phyloP scores from a whole-genome alignment of 2,113 vertebrate species.

The Zosterops pallidus region DNA sequence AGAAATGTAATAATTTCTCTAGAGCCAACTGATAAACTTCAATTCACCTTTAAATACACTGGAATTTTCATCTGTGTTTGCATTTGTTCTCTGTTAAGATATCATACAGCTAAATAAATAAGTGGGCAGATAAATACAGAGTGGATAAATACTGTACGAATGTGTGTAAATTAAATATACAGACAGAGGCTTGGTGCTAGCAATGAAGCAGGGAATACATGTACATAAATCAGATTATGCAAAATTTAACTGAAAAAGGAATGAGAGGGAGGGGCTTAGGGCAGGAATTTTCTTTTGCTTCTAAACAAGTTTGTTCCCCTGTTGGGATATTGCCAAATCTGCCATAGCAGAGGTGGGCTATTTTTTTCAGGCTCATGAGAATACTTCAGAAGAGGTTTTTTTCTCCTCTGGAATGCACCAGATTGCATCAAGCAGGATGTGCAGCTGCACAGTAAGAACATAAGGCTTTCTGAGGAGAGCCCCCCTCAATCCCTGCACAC shows the following conservation, averaged over 20 bases:
- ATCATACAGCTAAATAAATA: conserved; percentile 18
- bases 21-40: not conserved
- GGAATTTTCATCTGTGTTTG: conserved; percentile 13
- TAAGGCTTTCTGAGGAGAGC: not conserved
- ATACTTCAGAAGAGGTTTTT: not conserved
- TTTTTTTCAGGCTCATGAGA: not conserved
- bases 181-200: not conserved
- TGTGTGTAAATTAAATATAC: not conserved
- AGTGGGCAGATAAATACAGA: not conserved
- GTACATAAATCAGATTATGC: not conserved
- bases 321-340: conserved; percentile 14
- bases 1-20: not conserved
- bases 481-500: not conserved
- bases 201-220: not conserved
- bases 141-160: not conserved
- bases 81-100: not conserved
- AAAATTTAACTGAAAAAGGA: conserved; percentile 38
- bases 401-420: conserved; percentile 29
- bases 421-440: conserved; percentile 27
- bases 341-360: not conserved
- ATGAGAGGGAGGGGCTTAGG: conserved; percentile 15
- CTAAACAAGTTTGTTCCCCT: conserved; percentile 11
- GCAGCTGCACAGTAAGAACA: not conserved
- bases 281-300: conserved; percentile 10
- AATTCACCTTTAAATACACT: conserved; percentile 5